Percentiles rank a stretch among this genome's conserved stretches.
Conservation (phyloP, 1,140 invertebrate species). For the Antheraea pernyi region DNA sequence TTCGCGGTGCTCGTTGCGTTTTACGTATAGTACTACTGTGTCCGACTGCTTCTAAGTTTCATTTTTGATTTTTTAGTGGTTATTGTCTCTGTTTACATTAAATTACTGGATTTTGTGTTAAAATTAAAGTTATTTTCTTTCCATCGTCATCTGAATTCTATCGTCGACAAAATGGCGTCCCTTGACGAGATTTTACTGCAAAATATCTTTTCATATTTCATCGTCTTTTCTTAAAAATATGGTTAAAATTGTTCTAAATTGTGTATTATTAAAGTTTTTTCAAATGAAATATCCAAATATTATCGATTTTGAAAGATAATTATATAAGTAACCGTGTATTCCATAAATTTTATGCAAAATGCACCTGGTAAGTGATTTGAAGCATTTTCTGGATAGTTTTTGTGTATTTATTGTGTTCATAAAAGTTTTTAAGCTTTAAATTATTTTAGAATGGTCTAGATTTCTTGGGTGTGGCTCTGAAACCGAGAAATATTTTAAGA, state of each 20-base stretch:
- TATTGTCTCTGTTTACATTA: constrained; percentile 56
- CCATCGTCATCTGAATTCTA: constrained; percentile 77
- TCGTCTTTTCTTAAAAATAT: constrained; percentile 53
- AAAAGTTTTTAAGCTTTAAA: constrained; percentile 42
- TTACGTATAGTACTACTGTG: constrained; percentile 65
- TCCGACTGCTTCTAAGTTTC: constrained; percentile 68
- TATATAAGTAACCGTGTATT: constrained; percentile 60
- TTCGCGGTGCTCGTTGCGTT: constrained; percentile 70
- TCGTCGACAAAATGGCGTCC: constrained; percentile 79
- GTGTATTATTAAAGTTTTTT: constrained; percentile 51
- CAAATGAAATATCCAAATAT: constrained; percentile 56
- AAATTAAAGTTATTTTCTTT: constrained; percentile 68
- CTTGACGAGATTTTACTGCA: constrained; percentile 76
- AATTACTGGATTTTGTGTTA: constrained; percentile 57
- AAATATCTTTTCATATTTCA: constrained; percentile 71
- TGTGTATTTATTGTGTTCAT: constrained; percentile 50
- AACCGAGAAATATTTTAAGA: constrained; percentile 62
- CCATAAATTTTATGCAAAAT: constrained; percentile 68
- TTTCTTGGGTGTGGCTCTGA: constrained; percentile 71
- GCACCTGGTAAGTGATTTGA: constrained; percentile 76
- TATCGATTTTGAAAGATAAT: constrained; percentile 42
- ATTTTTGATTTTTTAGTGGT: constrained; percentile 73
- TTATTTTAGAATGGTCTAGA: constrained; percentile 56
- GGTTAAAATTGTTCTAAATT: constrained; percentile 42
- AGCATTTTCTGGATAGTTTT: constrained; percentile 58